Evolutionary conservation across 2,888 invertebrate genomes (phyloP), one percentile per base, ranked within the genome.

Genomic region (Nomada hirtipes): DNA sequence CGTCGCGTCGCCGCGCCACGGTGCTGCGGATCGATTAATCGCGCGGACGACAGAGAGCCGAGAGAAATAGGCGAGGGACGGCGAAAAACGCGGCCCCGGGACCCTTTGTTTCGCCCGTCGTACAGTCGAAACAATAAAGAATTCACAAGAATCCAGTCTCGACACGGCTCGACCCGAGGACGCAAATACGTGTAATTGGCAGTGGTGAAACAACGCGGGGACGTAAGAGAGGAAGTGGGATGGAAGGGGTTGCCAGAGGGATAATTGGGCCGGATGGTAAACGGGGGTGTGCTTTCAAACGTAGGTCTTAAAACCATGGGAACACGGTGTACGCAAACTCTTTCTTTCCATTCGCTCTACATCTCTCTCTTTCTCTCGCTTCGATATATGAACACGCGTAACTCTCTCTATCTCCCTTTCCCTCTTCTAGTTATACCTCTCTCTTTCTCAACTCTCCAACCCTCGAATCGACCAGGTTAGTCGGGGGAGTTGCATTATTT

Each of bases 221-320:
- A 64, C 76, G 76, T 60, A 79, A 59, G 69, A 60, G 50, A 74
- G 59, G 42, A 55, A 60, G 74, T 52, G 74, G 68, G 71, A 53
- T 44, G 78, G 82, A 76, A 76, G 67, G 81, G 82, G 82, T 82
- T 77, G 72, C 73, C 70, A 53, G 84, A 84, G 88, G 89, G 89
- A 88, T 91, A 92, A 92, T 92, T 91, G 92, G 86, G 88, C 89
- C 88, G 88, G 88, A 85, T 89, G 88, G 89, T 84, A 86, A 89
- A 88, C 86, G 88, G 82, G 82, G 85, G 80, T 74, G 76, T 69
- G 83, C 79, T 82, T 86, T 87, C 82, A 85, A 85, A 85, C 11
- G 71, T 71, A 50, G 71, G 73, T 73, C 85, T 86, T 83, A 77
- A 79, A 85, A 83, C 77, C 79, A 83, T 85, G 82, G 85, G 79